phyloP scores from a whole-genome alignment of 2,113 vertebrate species.

The Elanus axillaris region DNA sequence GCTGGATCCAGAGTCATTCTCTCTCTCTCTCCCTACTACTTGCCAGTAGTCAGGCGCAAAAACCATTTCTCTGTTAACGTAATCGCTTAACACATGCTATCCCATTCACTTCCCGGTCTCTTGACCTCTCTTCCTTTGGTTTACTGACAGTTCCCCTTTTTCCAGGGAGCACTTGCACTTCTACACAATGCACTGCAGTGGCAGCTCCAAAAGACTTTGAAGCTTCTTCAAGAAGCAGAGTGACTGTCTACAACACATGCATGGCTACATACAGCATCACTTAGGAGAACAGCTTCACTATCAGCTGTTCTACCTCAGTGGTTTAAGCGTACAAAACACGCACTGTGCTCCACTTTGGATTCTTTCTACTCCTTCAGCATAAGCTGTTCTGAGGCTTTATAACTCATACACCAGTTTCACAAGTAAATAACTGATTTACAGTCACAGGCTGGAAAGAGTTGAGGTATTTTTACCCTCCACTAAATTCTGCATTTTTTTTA shows the following conservation, averaged over 20 bases:
- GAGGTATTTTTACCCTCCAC: neutral
- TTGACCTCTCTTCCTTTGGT: neutral
- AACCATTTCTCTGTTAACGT: neutral
- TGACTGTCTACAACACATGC: neutral
- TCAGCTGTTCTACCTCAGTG: neutral
- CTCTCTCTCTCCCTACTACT: neutral
- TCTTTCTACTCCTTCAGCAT: neutral
- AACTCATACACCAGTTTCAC: neutral
- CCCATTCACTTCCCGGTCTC: neutral
- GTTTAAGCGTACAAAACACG: neutral
- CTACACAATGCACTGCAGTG: neutral
- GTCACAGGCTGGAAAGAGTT: neutral
- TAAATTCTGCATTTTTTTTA: neutral
- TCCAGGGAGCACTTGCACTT: neutral
- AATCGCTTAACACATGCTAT: neutral
- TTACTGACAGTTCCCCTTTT: neutral
- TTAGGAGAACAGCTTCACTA: neutral
- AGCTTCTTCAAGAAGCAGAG: neutral
- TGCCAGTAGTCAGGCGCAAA: neutral
- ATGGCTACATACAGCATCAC: neutral
- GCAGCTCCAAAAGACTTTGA: neutral
- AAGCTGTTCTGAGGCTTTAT: neutral
- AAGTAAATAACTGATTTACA: neutral
- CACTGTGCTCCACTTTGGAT: neutral
- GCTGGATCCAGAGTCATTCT: neutral